Base-by-base conservation (phyloP, 2,797 vertebrate genomes). In the Chaenodraco wilsoni region DNA sequence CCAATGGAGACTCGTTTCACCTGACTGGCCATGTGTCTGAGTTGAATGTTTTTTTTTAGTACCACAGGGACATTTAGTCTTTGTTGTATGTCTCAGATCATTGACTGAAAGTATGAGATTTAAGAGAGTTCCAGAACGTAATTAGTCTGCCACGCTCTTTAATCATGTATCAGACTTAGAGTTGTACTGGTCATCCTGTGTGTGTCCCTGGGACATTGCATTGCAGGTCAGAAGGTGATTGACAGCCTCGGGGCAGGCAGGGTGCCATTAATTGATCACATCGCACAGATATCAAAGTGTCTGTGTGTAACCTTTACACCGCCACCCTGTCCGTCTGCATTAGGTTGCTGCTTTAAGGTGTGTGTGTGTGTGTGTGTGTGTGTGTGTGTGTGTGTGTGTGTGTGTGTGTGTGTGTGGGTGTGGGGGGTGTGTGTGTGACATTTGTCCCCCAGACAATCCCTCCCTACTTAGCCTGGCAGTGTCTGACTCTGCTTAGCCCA, bases 361-460 rank as follows among this genome's bases (percentile, higher is more conserved):
- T 27, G 27, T 27, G 27, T 27, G 27, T 27, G 23, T 27, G 23
- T 27, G 23, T 27, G 27, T 27, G 27, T 27, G 23, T 27, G 23
- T 3, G 27, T 4, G 27, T 4, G 27, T 27, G 27, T 27, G 27
- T 27, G 27, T 27, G 27, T 4, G 27, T 27, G 27, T 27, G 27
- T 27, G 27, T 4, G 27, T 27, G 27, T 27, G 27, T 27, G 27
- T 27, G 27, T 27, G 27, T 27, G 27, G 4, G 27, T 27, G 27
- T 27, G 27, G 4, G 27, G 27, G 27, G 16, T 4, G 43, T 40
- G 52, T 33, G 7, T 41, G 60, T 9, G 69, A 58, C 92, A 94
- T 93, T 93, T 94, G 93, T 93, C 72, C 74, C 23, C 46, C 57
- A 82, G 85, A 66, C 81, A 89, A 92, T 91, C 90, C 85, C 75